Conservation (phyloP, 2,113 vertebrate species). For the Carettochelys insculpta region DNA sequence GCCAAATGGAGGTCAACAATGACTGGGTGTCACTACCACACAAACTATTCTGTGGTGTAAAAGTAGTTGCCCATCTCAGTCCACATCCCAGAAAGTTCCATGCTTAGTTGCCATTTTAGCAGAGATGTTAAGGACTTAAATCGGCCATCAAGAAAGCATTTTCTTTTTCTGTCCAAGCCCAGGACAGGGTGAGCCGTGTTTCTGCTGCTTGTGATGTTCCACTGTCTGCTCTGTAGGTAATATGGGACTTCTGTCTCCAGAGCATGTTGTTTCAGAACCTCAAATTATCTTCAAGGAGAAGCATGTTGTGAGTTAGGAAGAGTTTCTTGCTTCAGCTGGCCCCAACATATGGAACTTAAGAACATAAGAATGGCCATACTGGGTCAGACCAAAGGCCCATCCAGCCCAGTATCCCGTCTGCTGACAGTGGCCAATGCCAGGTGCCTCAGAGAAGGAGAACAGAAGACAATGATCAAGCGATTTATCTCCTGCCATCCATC, state of each 20-base stretch:
- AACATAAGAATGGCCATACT: too few species aligned
- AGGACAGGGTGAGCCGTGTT: rapidly evolving
- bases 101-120: constrained; percentile 20
- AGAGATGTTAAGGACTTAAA: background rate
- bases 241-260: background rate
- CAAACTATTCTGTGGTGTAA: constrained; percentile 14
- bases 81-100: background rate
- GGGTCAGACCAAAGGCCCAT: too few species aligned
- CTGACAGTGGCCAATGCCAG: too few species aligned
- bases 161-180: background rate
- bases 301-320: background rate
- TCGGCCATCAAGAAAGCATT: background rate
- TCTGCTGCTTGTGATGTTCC: background rate
- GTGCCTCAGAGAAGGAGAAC: too few species aligned
- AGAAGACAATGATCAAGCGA: too few species aligned
- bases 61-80: background rate
- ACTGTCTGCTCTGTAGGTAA: background rate
- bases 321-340: background rate
- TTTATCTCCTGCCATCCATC: too few species aligned
- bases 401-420: too few species aligned
- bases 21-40: background rate
- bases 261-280: background rate
- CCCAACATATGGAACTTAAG: background rate
- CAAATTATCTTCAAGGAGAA: background rate
- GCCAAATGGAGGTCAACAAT: constrained; percentile 16